Conservation (phyloP, 2,888 invertebrate genomes). For the Brachyptera putata region DNA sequence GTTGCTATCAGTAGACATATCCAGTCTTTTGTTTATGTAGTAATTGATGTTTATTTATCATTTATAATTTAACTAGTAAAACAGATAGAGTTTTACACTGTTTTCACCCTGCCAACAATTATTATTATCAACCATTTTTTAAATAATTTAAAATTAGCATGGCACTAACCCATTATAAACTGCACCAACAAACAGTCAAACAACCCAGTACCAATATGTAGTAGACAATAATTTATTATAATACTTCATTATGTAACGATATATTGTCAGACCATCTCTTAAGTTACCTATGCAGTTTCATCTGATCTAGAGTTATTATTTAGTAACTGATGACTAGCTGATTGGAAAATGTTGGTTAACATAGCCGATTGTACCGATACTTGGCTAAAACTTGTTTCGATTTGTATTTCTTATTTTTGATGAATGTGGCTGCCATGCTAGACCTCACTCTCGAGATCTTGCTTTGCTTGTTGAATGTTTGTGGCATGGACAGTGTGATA, state of each 20-base stretch:
- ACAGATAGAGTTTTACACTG: slow-evolving; percentile 12
- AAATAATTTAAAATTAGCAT: slow-evolving; percentile 25
- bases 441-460: not conserved
- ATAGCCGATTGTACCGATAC: too few species aligned
- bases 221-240: slow-evolving; percentile 26
- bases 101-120: not conserved
- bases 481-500: too few species aligned
- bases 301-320: too few species aligned
- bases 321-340: not conserved
- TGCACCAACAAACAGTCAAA: slow-evolving; percentile 13
- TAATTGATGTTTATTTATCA: slow-evolving; percentile 4
- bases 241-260: not conserved
- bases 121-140: not conserved
- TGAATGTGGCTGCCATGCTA: not conserved
- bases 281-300: slow-evolving; percentile 47
- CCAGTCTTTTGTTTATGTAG: slow-evolving; percentile 5
- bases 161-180: slow-evolving; percentile 5
- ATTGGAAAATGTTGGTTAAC: not conserved
- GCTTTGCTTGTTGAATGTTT: too few species aligned
- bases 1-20: slow-evolving; percentile 8
- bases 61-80: not conserved
- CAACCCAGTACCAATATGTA: slow-evolving; percentile 1
- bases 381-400: slow-evolving; percentile 11
- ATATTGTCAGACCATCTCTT: slow-evolving; percentile 49
- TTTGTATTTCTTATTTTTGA: slow-evolving; percentile 26